Evolutionary conservation across 92 coral and sea anemone genomes (phyloP).

Genomic region (Parazoanthus swiftii): DNA sequence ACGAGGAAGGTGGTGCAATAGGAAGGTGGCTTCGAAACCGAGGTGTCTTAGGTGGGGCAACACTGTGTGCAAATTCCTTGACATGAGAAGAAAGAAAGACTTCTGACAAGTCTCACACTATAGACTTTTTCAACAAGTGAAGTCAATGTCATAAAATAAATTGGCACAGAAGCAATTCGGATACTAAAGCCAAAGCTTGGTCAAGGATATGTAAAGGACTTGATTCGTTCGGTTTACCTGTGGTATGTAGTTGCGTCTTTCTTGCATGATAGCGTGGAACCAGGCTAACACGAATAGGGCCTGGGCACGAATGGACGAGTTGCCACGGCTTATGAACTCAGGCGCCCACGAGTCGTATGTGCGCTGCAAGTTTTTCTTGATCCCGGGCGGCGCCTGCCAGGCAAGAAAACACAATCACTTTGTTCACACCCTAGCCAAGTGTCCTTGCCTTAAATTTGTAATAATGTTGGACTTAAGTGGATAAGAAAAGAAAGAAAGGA

Average conservation of each 20-base stretch:
- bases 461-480: neutral
- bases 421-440: neutral
- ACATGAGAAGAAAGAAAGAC: too few species aligned
- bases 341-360: slow-evolving; percentile 99
- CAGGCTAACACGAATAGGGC: slow-evolving; percentile 96
- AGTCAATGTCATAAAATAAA: neutral
- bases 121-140: too few species aligned
- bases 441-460: neutral
- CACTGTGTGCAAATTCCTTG: too few species aligned
- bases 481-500: too few species aligned
- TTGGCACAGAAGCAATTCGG: neutral
- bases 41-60: too few species aligned
- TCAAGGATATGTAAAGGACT: too few species aligned
- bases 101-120: too few species aligned
- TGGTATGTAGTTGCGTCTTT: slow-evolving; percentile 95
- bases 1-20: too few species aligned
- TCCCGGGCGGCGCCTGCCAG: slow-evolving; percentile 94
- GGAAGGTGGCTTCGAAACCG: too few species aligned
- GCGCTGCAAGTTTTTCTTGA: slow-evolving; percentile 95
- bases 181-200: neutral
- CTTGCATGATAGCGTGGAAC: slow-evolving; percentile 98
- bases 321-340: slow-evolving; percentile 87
- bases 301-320: slow-evolving; percentile 97
- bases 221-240: slow-evolving; percentile 63
- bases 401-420: neutral